phyloP scores from a whole-genome alignment of 1,140 invertebrate species.

The Dermatophagoides farinae region DNA sequence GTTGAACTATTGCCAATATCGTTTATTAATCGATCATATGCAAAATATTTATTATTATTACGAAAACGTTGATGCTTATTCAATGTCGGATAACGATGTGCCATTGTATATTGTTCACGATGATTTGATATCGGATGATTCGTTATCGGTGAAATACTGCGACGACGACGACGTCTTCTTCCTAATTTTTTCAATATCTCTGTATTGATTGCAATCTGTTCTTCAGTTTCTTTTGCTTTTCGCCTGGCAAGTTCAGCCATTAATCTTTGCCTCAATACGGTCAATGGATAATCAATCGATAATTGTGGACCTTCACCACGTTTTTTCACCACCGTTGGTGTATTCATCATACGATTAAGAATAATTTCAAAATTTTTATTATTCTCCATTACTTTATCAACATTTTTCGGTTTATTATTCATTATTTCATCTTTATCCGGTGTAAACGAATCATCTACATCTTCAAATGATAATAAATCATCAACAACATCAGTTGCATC shows the following conservation, averaged over 20 bases:
- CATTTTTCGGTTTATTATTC: not conserved
- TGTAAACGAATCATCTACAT: not conserved
- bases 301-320: slow-evolving; percentile 34
- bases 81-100: not conserved
- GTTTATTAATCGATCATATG: not conserved
- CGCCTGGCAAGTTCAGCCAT: slow-evolving; percentile 48
- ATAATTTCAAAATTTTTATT: not conserved
- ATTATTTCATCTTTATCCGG: not conserved
- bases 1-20: not conserved
- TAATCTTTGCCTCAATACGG: slow-evolving; percentile 47
- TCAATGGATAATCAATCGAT: slow-evolving; percentile 53
- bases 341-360: not conserved
- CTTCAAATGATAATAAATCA: not conserved
- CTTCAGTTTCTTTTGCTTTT: slow-evolving; percentile 39
- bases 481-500: not conserved
- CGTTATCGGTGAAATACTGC: not conserved
- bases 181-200: slow-evolving; percentile 28
- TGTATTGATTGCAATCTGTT: slow-evolving; percentile 33
- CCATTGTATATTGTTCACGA: not conserved
- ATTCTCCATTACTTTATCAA: not conserved
- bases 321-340: slow-evolving; percentile 1
- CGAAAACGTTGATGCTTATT: not conserved
- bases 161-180: slow-evolving; percentile 21
- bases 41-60: slow-evolving; percentile 2
- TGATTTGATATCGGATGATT: not conserved